These are phyloP conservation scores for Siniperca undulata DNA, from an alignment of 2,797 vertebrate species.

Conservation along the genomic window DNA sequence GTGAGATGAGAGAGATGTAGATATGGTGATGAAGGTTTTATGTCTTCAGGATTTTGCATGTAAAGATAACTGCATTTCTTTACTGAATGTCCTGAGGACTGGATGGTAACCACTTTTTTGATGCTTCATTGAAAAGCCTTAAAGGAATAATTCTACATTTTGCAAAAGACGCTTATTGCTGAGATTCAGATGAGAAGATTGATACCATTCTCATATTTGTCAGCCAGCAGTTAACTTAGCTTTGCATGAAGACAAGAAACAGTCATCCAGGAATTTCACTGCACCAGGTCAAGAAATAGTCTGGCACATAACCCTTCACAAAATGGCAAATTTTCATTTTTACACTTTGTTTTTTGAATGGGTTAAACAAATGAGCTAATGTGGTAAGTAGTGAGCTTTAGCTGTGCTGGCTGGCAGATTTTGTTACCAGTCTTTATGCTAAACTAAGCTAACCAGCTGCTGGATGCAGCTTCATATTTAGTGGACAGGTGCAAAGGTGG, in stretches of 20 bases:
- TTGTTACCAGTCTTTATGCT: constrained; percentile 1
- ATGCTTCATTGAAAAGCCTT: constrained; percentile 22
- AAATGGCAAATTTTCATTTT: neutral
- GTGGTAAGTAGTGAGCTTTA: neutral
- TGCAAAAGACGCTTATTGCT: neutral
- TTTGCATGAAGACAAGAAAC: constrained; percentile 6
- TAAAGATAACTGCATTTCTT: constrained; percentile 28
- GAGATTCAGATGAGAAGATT: constrained; percentile 9
- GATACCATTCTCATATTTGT: neutral
- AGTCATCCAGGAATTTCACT: neutral
- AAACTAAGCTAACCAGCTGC: neutral
- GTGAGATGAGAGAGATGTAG: constrained; percentile 57
- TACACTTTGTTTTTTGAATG: neutral
- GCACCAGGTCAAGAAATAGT: neutral
- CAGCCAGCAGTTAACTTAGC: neutral
- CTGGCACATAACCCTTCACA: neutral
- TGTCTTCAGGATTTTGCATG: constrained; percentile 19
- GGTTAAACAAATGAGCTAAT: neutral
- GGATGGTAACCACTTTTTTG: constrained; percentile 10
- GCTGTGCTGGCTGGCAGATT: neutral
- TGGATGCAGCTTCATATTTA: neutral
- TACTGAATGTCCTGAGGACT: neutral
- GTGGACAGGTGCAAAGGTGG: neutral
- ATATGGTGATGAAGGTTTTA: constrained; percentile 45
- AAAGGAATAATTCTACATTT: constrained; percentile 1